A percentile compares a stretch with the other conserved stretches of the same genome.
These are phyloP conservation scores for Drymonia ruficornis DNA, from an alignment of 2,888 invertebrate species.

Conservation along the genomic window DNA sequence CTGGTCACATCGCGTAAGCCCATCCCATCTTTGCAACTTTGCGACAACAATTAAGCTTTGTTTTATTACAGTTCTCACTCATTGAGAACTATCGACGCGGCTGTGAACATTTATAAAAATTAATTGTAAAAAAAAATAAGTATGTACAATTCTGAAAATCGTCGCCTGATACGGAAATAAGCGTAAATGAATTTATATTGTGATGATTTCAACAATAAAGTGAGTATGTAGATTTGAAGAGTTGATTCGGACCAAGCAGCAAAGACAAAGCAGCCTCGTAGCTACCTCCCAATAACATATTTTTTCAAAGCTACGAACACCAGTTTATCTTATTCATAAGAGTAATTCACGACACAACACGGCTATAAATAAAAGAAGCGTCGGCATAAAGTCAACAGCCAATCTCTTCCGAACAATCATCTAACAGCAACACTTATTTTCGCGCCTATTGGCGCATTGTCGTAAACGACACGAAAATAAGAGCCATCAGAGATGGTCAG, in stretches of 20 bases:
- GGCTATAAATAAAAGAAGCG: no score
- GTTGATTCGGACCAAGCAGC: background rate
- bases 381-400: no score
- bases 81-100: slow-evolving; percentile 74
- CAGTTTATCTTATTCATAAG: no score
- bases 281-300: no score
- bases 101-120: slow-evolving; percentile 82
- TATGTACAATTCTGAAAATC: slow-evolving; percentile 32
- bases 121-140: slow-evolving; percentile 54
- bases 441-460: no score
- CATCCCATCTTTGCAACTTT: slow-evolving; percentile 86
- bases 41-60: slow-evolving; percentile 85
- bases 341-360: slow-evolving; percentile 4
- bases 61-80: slow-evolving; percentile 64
- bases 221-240: slow-evolving; percentile 12
- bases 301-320: no score
- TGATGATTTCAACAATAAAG: background rate
- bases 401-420: no score
- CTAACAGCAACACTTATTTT: no score
- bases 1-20: slow-evolving; percentile 90
- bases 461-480: no score
- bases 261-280: no score
- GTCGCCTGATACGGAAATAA: slow-evolving; percentile 17
- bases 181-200: slow-evolving; percentile 10
- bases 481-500: no score